phyloP scores from a whole-genome alignment of 2,113 vertebrate species.

The Ranitomeya imitator region DNA sequence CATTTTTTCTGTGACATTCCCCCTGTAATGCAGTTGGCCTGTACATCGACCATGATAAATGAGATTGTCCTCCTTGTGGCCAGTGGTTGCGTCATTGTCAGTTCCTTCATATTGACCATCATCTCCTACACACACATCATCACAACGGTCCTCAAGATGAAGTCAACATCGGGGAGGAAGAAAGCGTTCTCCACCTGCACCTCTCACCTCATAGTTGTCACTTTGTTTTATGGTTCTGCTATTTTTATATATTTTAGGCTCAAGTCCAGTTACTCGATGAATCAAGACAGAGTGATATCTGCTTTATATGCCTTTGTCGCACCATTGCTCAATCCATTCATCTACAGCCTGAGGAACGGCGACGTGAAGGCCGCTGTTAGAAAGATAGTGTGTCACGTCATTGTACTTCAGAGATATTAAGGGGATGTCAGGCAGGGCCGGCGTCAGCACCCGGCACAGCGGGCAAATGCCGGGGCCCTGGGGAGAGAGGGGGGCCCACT shows the following conservation, averaged over 20 bases:
- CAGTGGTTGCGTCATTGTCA: constrained; percentile 32
- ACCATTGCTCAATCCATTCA: constrained; percentile 42
- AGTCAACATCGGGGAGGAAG: constrained; percentile 9
- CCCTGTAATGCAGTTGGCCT: constrained; percentile 39
- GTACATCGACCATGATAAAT: background rate
- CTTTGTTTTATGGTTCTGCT: constrained; percentile 49
- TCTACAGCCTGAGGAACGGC: constrained; percentile 43
- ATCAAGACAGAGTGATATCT: constrained; percentile 36
- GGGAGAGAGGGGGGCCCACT: too few relatives aligned
- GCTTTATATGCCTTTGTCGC: constrained; percentile 39
- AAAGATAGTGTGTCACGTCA: constrained; percentile 1
- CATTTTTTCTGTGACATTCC: constrained; percentile 49
- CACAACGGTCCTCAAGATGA: constrained; percentile 22
- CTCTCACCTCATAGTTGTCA: constrained; percentile 42
- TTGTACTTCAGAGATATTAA: background rate
- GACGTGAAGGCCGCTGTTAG: constrained; percentile 40
- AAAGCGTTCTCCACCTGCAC: constrained; percentile 41
- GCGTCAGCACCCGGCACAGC: too few relatives aligned
- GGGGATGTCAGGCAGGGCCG: background rate
- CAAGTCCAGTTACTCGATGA: constrained; percentile 16
- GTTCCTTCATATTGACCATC: constrained; percentile 26
- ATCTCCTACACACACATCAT: constrained; percentile 34
- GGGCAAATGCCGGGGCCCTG: too few relatives aligned
- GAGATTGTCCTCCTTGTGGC: constrained; percentile 33
- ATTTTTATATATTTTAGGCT: constrained; percentile 48